Conservation (phyloP, 1,140 invertebrate genomes). For the Musca vetustissima region DNA sequence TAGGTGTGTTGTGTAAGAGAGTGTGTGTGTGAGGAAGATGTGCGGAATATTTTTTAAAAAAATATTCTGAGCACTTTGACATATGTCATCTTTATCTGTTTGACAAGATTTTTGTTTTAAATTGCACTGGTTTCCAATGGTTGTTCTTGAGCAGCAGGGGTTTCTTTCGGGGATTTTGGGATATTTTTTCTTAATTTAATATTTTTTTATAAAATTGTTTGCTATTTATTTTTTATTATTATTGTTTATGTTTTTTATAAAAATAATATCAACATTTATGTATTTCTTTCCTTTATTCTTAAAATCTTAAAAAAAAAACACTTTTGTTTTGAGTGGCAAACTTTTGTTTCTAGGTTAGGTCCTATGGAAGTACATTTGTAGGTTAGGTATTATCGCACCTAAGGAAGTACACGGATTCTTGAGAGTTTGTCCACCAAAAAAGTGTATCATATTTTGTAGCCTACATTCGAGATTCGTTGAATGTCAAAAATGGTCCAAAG, state of each 20-base stretch:
- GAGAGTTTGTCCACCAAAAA: neutral
- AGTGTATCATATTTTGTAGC: too few species aligned
- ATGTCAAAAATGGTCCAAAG: neutral
- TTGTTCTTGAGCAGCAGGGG: neutral
- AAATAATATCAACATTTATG: slow-evolving; percentile 10
- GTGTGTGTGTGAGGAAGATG: too few species aligned
- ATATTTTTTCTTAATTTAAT: neutral
- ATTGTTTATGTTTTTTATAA: too few species aligned
- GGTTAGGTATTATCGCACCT: too few species aligned
- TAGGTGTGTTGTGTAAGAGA: too few species aligned
- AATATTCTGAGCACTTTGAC: too few species aligned
- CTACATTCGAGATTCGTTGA: slow-evolving; percentile 17
- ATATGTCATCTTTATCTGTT: neutral
- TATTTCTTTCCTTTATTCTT: too few species aligned
- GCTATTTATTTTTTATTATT: neutral
- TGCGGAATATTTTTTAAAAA: too few species aligned
- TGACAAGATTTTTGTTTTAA: neutral
- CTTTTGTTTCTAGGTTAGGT: too few species aligned
- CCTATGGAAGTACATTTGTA: too few species aligned
- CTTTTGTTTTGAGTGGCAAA: too few species aligned
- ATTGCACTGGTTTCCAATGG: slow-evolving; percentile 4
- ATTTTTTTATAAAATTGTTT: neutral
- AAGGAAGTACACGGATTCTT: neutral
- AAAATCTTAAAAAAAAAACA: too few species aligned
- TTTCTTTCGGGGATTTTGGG: neutral